A percentile compares a stretch with the other conserved stretches of the same genome.
Evolutionary conservation across 2,888 invertebrate species (phyloP).

Genomic region (Microctonus hyperodae): DNA sequence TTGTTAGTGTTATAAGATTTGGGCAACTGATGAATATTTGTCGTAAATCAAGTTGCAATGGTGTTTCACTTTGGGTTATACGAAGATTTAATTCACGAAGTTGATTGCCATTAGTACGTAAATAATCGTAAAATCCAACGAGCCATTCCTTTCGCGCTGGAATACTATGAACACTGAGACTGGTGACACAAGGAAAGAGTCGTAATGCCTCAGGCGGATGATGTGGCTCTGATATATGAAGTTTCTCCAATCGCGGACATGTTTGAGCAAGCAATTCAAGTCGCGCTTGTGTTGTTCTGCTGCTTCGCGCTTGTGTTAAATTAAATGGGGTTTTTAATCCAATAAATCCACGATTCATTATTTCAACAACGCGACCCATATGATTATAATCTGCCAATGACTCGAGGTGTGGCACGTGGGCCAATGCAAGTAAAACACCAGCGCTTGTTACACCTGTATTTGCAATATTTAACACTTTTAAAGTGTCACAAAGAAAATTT

Average conservation of each 20-base stretch:
- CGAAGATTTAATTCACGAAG: constrained; percentile 58
- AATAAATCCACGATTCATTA: constrained; percentile 53
- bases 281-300: constrained; percentile 56
- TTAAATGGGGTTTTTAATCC: constrained; percentile 54
- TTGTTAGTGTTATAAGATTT: constrained; percentile 55
- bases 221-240: constrained; percentile 61
- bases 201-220: constrained; percentile 58
- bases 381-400: constrained; percentile 62
- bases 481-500: constrained; percentile 59
- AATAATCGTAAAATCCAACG: constrained; percentile 57
- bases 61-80: constrained; percentile 47
- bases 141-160: constrained; percentile 59
- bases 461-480: constrained; percentile 60
- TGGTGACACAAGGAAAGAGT: constrained; percentile 57
- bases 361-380: constrained; percentile 61
- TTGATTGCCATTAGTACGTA: constrained; percentile 55
- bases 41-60: constrained; percentile 54
- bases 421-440: constrained; percentile 59
- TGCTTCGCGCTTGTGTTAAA: constrained; percentile 57
- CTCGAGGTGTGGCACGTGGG: constrained; percentile 58
- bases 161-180: constrained; percentile 58
- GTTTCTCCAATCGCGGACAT: constrained; percentile 58
- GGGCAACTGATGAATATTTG: constrained; percentile 55
- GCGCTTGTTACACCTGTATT: constrained; percentile 61
- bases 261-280: constrained; percentile 59